Base-by-base conservation (phyloP, 1,140 invertebrate species). In the Belonocnema kinseyi region DNA sequence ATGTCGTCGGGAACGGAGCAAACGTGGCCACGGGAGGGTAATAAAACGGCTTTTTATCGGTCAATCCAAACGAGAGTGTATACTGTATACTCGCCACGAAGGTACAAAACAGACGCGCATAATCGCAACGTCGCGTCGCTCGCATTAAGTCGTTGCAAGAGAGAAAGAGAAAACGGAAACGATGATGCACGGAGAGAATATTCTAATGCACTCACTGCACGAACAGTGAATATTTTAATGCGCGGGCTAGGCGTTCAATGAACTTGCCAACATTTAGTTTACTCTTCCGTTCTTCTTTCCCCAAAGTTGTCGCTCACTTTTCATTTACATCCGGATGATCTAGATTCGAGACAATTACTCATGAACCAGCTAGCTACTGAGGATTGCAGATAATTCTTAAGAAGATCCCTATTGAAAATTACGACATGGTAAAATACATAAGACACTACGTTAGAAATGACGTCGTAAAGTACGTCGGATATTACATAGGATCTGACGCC, bases 201-300 rank as follows among this genome's bases (percentile, higher is more conserved):
- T 88, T 89, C 86, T 88, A 88, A 89, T 87, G 85, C 84, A 83
- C 87, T 84, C 85, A 87, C 84, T 87, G 80, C 84, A 84, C 85
- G 87, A 87, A 85, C 85, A 80, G 88, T 89, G 88, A 88, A 89
- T 89, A 88, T 88, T 89, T 85, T 88, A 88, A 89, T 87, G 85
- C 83, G 82, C 87, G 83, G 86, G 88, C 85, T 88, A 82, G 85
- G 85, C 85, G 87, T 88, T 85, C 85, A 80, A 88, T 89, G 88
- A 89, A 89, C 88, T 81, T 78, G 75, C 53, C 74, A 76, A 78
- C 80, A 82, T 77, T 76, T 76, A 76, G 80, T 80, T 84, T 84
- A 80, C 80, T 84, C 79, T 83, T 81, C 78, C 76, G 80, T 77
- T 53, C 82, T 79, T 77, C 82, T 80, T 74, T 76, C 77, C 82